phyloP scores from a whole-genome alignment of 2,113 vertebrate genomes.

The Patagioenas fasciata region DNA sequence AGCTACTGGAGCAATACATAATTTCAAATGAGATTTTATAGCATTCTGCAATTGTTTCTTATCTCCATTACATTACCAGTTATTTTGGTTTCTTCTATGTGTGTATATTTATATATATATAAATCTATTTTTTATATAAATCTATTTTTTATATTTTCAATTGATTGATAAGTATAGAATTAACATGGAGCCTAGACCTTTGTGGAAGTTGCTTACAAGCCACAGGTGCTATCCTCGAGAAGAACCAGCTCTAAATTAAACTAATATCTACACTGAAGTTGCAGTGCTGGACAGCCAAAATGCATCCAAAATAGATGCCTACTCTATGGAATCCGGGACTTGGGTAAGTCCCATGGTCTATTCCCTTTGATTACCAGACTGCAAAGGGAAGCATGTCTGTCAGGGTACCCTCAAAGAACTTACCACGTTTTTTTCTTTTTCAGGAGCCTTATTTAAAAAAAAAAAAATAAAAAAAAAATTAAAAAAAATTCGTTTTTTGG shows the following conservation, averaged over 20 bases:
- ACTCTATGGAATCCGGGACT: background rate
- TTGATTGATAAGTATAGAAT: background rate
- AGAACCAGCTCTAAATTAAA: background rate
- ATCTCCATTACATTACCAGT: background rate
- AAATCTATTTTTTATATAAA: background rate
- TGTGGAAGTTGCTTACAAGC: background rate
- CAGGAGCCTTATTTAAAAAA: too few species aligned
- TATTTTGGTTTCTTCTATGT: background rate
- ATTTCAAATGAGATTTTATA: background rate
- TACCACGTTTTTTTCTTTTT: background rate
- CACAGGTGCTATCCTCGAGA: background rate
- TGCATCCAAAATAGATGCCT: background rate
- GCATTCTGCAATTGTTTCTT: background rate
- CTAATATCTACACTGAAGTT: background rate
- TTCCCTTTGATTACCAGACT: background rate
- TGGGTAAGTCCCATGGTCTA: background rate
- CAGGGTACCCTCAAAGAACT: background rate
- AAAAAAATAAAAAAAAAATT: too few species aligned
- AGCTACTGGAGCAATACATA: background rate
- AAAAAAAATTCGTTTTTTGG: background rate
- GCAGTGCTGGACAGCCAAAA: background rate
- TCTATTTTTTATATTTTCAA: background rate
- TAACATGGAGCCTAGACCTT: background rate
- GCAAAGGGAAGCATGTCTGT: background rate
- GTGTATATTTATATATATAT: background rate